These are phyloP conservation scores for Anhinga anhinga DNA, from an alignment of 2,113 vertebrate genomes.

Conservation along the genomic window DNA sequence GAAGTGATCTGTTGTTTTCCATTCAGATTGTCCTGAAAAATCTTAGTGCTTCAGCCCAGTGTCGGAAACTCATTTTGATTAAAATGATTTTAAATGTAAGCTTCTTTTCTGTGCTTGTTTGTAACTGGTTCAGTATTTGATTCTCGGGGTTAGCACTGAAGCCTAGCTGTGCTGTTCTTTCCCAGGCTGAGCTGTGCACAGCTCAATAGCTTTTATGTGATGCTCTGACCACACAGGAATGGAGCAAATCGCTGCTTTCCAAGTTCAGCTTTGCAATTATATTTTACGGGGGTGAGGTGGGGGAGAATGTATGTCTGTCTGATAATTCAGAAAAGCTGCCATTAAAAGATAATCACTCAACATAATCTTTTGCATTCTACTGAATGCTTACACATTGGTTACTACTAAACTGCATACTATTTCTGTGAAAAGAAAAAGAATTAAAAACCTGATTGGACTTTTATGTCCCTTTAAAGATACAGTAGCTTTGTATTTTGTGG, in stretches of 20 bases:
- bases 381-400: background rate
- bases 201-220: background rate
- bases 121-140: background rate
- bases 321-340: conserved; percentile 37
- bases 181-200: background rate
- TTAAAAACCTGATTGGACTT: background rate
- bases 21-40: background rate
- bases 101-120: background rate
- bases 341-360: conserved; percentile 29
- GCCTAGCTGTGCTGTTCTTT: background rate
- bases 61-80: background rate
- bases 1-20: background rate
- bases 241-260: background rate
- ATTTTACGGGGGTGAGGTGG: background rate
- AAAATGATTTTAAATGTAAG: background rate
- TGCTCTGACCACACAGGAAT: background rate
- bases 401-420: background rate
- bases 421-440: background rate
- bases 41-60: background rate
- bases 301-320: background rate
- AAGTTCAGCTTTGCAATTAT: background rate
- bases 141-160: background rate
- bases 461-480: background rate
- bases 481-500: background rate
- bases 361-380: background rate